Conservation (phyloP, 2,113 vertebrate species). For the Percopsis transmontana region DNA sequence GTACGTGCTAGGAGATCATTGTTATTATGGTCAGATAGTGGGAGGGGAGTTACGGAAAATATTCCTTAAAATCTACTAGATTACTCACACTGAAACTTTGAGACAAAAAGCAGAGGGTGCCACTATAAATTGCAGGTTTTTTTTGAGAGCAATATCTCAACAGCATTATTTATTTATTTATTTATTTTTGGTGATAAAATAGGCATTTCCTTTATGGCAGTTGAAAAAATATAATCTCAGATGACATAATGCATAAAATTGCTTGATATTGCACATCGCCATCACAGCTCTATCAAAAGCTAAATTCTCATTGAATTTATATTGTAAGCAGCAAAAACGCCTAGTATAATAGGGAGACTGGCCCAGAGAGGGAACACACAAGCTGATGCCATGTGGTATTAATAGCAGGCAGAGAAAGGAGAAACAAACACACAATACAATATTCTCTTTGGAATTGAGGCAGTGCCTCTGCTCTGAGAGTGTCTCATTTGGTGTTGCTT, state of each 20-base stretch:
- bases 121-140: not conserved
- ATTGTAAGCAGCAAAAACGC: conserved; percentile 17
- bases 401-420: conserved; percentile 44
- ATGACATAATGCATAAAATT: conserved; percentile 9
- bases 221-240: not conserved
- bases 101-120: conserved; percentile 18
- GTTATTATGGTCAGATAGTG: conserved; percentile 47
- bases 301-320: conserved; percentile 17
- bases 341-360: conserved; percentile 34
- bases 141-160: not conserved
- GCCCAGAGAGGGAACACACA: conserved; percentile 19
- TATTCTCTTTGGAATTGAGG: conserved; percentile 80
- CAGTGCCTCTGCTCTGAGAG: conserved; percentile 68
- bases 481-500: conserved; percentile 71
- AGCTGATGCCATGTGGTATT: conserved; percentile 37
- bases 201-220: not conserved
- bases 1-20: conserved; percentile 42
- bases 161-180: too few relatives aligned
- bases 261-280: conserved; percentile 16
- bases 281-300: conserved; percentile 20
- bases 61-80: conserved; percentile 22
- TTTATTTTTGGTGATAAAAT: not conserved
- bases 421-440: conserved; percentile 66
- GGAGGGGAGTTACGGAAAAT: conserved; percentile 46
- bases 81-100: conserved; percentile 20